phyloP scores from a whole-genome alignment of 1,140 invertebrate species.

The Delia radicum region DNA sequence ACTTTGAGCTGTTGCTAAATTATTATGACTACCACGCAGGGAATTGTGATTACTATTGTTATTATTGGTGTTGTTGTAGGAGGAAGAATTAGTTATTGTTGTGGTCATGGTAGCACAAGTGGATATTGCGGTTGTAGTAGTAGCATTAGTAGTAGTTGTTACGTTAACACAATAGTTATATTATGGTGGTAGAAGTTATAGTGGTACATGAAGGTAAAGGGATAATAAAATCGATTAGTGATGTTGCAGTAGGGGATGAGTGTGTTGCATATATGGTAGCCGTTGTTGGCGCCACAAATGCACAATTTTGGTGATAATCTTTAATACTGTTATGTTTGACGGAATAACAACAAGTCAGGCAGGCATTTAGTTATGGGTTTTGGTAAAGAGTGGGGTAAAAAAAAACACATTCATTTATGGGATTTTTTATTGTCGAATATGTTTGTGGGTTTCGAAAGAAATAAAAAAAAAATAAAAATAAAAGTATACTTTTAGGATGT shows the following conservation, averaged over 20 bases:
- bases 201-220: constrained; percentile 2
- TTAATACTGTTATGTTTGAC: not conserved
- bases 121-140: not conserved
- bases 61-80: not conserved
- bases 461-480: too few relatives aligned
- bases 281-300: not conserved
- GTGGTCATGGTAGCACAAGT: not conserved
- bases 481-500: too few relatives aligned
- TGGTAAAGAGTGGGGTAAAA: not conserved
- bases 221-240: constrained; percentile 17
- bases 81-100: not conserved
- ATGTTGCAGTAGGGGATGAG: not conserved
- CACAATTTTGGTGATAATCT: not conserved
- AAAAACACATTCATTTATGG: too few relatives aligned
- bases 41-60: constrained; percentile 14
- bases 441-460: too few relatives aligned
- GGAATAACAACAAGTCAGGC: too few relatives aligned
- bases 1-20: not conserved
- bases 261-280: not conserved
- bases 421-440: too few relatives aligned
- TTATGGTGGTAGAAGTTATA: not conserved
- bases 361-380: not conserved
- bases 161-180: too few relatives aligned
- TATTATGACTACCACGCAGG: constrained; percentile 11
- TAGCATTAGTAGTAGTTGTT: not conserved